These are phyloP conservation scores for Tortricodes alternella DNA, from an alignment of 2,888 invertebrate genomes.

Conservation along the genomic window DNA sequence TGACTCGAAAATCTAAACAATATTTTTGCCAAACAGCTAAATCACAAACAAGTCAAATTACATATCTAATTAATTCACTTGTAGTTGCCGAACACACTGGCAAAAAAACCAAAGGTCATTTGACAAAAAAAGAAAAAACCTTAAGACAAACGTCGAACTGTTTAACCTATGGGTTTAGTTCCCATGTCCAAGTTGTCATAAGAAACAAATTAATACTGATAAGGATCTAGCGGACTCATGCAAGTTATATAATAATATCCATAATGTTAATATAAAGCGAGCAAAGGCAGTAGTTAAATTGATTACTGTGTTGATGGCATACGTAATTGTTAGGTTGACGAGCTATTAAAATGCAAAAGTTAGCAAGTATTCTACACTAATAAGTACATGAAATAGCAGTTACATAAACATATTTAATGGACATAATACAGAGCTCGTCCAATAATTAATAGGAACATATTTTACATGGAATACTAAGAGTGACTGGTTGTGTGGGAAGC, in stretches of 20 bases:
- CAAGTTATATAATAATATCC: not conserved
- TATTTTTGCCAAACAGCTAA: not conserved
- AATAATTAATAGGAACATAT: too few relatives aligned
- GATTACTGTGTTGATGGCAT: not conserved
- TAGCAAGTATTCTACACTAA: not conserved
- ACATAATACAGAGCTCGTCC: too few relatives aligned
- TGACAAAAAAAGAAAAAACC: slow-evolving; percentile 13
- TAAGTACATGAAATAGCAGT: not conserved
- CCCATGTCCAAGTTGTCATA: slow-evolving; percentile 6
- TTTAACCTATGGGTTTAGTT: slow-evolving; percentile 1
- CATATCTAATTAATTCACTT: slow-evolving; percentile 11
- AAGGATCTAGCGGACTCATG: slow-evolving; percentile 21
- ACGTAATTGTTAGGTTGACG: not conserved
- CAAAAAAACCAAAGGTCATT: slow-evolving; percentile 18
- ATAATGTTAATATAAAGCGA: too few relatives aligned
- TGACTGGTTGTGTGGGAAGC: too few relatives aligned
- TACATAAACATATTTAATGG: not conserved
- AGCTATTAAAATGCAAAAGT: not conserved
- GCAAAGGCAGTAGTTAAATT: not conserved
- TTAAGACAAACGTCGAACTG: not conserved
- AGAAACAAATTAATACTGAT: slow-evolving; percentile 25
- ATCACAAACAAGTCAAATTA: not conserved
- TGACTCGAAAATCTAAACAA: not conserved
- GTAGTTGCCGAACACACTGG: not conserved
- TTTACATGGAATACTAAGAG: too few relatives aligned